Percentiles rank a stretch among this genome's conserved stretches.
These are phyloP conservation scores for Muscicapa comitata DNA, from an alignment of 2,797 vertebrate species.

Conservation along the genomic window DNA sequence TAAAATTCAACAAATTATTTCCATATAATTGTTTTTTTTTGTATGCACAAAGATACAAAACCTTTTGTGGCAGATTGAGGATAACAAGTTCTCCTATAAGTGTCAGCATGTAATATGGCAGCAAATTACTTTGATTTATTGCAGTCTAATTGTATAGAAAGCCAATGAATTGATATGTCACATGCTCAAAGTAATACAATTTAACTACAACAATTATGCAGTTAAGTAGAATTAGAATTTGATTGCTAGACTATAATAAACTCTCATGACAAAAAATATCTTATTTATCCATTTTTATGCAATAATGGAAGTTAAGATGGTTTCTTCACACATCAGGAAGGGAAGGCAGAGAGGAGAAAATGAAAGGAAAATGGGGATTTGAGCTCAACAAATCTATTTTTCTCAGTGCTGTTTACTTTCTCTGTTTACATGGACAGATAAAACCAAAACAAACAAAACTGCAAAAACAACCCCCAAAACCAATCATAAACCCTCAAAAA, in stretches of 20 bases:
- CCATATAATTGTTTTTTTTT: neutral
- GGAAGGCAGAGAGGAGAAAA: neutral
- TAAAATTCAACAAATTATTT: neutral
- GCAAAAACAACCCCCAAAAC: accelerated
- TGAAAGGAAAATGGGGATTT: neutral
- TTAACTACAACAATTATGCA: conserved; percentile 12
- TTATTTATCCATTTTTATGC: conserved; percentile 1
- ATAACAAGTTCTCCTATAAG: neutral
- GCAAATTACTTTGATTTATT: conserved; percentile 50
- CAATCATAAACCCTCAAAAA: neutral
- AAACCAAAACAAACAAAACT: neutral
- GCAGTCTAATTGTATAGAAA: conserved; percentile 14
- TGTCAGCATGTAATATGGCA: neutral
- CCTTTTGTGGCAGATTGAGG: neutral
- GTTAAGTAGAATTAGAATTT: conserved; percentile 11
- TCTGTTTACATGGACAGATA: neutral
- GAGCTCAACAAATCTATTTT: neutral
- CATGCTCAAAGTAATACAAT: neutral
- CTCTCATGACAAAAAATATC: neutral
- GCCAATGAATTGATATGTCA: neutral
- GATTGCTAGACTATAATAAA: neutral
- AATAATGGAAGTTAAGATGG: neutral
- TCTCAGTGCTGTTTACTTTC: neutral
- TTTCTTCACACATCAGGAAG: neutral
- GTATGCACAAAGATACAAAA: neutral